phyloP scores from a whole-genome alignment of 2,797 vertebrate species.

The Myotis vivesi region DNA sequence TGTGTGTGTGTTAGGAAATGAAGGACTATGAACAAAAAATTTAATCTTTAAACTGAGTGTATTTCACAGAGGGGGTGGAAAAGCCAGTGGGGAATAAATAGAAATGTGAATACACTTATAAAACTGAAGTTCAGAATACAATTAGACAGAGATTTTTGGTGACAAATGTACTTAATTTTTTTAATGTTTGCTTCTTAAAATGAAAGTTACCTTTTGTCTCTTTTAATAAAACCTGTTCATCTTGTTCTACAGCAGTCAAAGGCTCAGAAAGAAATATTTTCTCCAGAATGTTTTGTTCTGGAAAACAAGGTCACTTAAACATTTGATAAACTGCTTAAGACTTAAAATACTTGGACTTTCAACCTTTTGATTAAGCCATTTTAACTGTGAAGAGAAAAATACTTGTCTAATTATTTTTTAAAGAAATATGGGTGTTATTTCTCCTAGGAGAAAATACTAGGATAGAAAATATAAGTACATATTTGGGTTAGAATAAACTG shows the following conservation, averaged over 20 bases:
- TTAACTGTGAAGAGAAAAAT: slow-evolving; percentile 36
- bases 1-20: not conserved
- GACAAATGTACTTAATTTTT: slow-evolving; percentile 27
- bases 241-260: slow-evolving; percentile 61
- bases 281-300: slow-evolving; percentile 71
- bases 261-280: slow-evolving; percentile 65
- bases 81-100: not conserved
- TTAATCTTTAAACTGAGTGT: not conserved
- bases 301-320: slow-evolving; percentile 66
- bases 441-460: not conserved
- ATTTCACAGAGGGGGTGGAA: not conserved
- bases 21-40: not conserved
- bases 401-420: slow-evolving; percentile 36
- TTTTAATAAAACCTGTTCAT: slow-evolving; percentile 68
- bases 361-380: slow-evolving; percentile 44
- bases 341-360: slow-evolving; percentile 28
- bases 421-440: slow-evolving; percentile 32
- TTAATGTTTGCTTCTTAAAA: slow-evolving; percentile 54
- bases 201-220: slow-evolving; percentile 39
- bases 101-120: slow-evolving; percentile 34
- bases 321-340: slow-evolving; percentile 44
- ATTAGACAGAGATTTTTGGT: not conserved
- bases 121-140: slow-evolving; percentile 35
- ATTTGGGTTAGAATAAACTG: slow-evolving; percentile 16
- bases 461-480: no score